phyloP scores from a whole-genome alignment of 2,797 vertebrate genomes.

The Alcedo quadribrachys region DNA sequence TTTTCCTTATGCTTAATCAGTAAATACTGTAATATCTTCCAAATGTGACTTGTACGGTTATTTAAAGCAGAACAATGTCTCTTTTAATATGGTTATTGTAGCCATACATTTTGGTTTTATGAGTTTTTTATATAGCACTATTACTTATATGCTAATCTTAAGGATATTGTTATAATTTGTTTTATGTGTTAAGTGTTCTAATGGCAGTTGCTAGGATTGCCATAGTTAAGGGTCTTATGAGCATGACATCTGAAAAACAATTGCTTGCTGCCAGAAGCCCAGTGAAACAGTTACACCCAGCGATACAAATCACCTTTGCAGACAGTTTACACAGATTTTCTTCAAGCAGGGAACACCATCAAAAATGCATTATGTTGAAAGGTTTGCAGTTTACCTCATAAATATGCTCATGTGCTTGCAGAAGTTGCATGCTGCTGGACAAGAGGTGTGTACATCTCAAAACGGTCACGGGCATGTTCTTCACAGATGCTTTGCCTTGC shows the following conservation, averaged over 20 bases:
- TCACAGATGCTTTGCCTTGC: neutral
- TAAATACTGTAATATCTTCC: constrained; percentile 63
- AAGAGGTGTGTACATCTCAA: neutral
- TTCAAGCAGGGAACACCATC: constrained; percentile 16
- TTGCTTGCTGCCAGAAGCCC: constrained; percentile 25
- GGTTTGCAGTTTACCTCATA: neutral
- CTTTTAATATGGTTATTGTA: constrained; percentile 74
- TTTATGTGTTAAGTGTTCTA: constrained; percentile 72
- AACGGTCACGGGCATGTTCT: neutral
- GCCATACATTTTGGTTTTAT: constrained; percentile 73
- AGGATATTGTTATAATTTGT: constrained; percentile 77
- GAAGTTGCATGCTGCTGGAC: neutral
- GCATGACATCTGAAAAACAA: constrained; percentile 50
- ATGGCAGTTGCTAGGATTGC: constrained; percentile 36
- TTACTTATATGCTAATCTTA: constrained; percentile 77
- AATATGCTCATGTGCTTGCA: neutral
- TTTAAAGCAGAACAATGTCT: constrained; percentile 73
- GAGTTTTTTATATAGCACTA: constrained; percentile 73
- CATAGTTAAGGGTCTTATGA: constrained; percentile 58
- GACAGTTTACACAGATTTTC: constrained; percentile 28
- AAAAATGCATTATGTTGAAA: constrained; percentile 7
- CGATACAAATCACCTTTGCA: constrained; percentile 36
- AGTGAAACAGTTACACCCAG: neutral
- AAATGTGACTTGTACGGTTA: constrained; percentile 55
- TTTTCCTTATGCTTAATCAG: constrained; percentile 48